These are phyloP conservation scores for Zosterops lateralis DNA, from an alignment of 2,113 vertebrate species.

Conservation along the genomic window DNA sequence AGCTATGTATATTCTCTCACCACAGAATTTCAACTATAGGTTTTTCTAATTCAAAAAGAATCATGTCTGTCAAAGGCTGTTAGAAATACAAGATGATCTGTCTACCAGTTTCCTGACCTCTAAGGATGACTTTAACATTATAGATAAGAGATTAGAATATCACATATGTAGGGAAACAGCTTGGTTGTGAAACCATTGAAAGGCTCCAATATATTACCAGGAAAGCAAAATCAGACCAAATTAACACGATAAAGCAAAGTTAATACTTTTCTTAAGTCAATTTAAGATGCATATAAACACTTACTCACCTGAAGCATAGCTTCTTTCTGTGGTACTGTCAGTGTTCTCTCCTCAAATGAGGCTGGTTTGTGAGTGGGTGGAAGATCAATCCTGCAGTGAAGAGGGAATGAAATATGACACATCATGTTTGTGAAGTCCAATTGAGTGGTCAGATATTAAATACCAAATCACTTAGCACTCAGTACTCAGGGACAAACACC, in stretches of 20 bases:
- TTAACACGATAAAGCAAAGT: neutral
- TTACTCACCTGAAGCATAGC: conserved; percentile 67
- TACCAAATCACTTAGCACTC: neutral
- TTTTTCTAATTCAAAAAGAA: neutral
- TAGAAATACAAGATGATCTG: neutral
- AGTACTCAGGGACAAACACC: neutral
- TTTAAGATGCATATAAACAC: neutral
- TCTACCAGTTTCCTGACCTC: neutral
- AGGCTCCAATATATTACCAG: neutral
- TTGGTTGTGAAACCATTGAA: neutral
- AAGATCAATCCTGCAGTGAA: conserved; percentile 73
- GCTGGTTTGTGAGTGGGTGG: conserved; percentile 77
- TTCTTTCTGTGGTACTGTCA: conserved; percentile 65
- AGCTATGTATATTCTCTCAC: neutral
- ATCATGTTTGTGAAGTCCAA: neutral
- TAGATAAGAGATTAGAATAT: rapidly evolving
- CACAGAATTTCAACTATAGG: neutral
- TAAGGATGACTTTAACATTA: neutral
- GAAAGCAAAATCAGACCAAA: neutral
- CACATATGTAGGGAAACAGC: rapidly evolving
- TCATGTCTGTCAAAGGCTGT: neutral
- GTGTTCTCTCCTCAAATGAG: conserved; percentile 56
- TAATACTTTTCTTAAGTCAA: neutral
- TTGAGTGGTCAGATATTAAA: neutral
- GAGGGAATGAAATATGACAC: neutral